A percentile compares a stretch with the other conserved stretches of the same genome.
phyloP scores from a whole-genome alignment of 2,888 invertebrate species.

The Globia sparganii region DNA sequence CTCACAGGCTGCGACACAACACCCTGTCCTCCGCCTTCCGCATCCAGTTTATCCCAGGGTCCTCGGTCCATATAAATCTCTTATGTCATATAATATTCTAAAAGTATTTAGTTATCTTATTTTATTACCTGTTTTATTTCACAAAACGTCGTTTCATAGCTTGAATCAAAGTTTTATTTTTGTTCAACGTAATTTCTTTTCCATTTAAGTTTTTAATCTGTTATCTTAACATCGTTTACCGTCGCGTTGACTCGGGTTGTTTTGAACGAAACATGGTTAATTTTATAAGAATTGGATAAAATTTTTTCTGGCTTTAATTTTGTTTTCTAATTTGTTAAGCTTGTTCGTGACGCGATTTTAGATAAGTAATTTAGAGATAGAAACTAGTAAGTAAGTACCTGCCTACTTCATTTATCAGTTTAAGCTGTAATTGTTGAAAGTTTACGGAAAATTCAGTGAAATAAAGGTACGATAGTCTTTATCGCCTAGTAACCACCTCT shows the following conservation, averaged over 20 bases:
- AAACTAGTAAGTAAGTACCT: not conserved
- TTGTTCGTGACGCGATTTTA: conserved; percentile 6
- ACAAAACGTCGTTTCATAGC: not conserved
- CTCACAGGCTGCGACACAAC: not conserved
- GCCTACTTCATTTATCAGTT: not conserved
- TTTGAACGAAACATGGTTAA: conserved; percentile 16
- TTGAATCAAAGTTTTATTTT: conserved; percentile 2
- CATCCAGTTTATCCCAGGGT: not conserved
- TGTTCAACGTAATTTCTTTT: conserved; percentile 8
- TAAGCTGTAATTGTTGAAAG: not conserved
- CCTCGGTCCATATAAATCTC: not conserved
- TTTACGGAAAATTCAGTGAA: not conserved
- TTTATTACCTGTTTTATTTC: not conserved
- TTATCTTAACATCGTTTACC: not conserved
- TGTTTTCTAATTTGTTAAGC: conserved; percentile 22
- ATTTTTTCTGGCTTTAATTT: conserved; percentile 16
- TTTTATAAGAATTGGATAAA: conserved; percentile 21
- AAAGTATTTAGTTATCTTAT: no score
- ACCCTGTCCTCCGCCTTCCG: not conserved
- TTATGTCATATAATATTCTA: not conserved
- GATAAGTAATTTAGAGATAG: not conserved
- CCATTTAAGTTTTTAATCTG: conserved; percentile 38
- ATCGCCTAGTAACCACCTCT: not conserved
- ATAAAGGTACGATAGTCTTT: not conserved
- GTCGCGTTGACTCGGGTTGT: conserved; percentile 3